Evolutionary conservation across 2,113 vertebrate species (phyloP).

Genomic region (Zapornia atra): DNA sequence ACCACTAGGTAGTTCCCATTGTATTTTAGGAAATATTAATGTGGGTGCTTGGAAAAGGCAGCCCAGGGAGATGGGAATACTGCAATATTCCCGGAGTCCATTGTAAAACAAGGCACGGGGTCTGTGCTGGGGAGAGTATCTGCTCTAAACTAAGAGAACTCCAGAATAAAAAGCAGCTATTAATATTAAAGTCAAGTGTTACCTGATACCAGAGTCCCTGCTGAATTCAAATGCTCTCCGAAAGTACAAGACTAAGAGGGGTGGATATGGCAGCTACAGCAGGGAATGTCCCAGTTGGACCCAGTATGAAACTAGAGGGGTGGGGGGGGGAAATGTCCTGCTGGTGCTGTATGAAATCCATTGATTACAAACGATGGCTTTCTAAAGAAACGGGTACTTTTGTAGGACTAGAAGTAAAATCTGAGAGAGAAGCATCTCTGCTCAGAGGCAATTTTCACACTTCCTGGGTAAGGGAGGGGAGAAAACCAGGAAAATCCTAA

Average conservation of each 20-base stretch:
- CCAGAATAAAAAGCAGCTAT: slow-evolving; percentile 15
- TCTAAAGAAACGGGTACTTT: background rate
- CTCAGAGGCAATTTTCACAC: background rate
- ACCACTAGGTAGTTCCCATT: background rate
- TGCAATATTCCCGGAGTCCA: background rate
- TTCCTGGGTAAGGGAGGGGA: background rate
- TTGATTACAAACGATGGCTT: background rate
- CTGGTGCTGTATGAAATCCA: background rate
- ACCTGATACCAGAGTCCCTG: background rate
- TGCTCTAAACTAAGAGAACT: background rate
- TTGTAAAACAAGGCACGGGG: slow-evolving; percentile 6
- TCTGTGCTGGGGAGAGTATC: background rate
- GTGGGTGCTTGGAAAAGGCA: background rate
- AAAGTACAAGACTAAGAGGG: background rate
- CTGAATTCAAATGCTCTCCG: background rate
- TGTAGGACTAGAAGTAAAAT: background rate
- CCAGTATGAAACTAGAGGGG: background rate
- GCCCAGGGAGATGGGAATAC: background rate
- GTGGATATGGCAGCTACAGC: background rate
- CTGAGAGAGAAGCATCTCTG: background rate
- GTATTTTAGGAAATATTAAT: background rate
- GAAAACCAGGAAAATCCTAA: background rate
- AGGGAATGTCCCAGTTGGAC: background rate
- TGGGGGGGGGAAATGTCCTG: background rate
- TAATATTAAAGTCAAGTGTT: slow-evolving; percentile 28